Evolutionary conservation across 2,113 vertebrate genomes (phyloP), one percentile per base, ranked within the genome.

Genomic region (Cheirogaleus medius): DNA sequence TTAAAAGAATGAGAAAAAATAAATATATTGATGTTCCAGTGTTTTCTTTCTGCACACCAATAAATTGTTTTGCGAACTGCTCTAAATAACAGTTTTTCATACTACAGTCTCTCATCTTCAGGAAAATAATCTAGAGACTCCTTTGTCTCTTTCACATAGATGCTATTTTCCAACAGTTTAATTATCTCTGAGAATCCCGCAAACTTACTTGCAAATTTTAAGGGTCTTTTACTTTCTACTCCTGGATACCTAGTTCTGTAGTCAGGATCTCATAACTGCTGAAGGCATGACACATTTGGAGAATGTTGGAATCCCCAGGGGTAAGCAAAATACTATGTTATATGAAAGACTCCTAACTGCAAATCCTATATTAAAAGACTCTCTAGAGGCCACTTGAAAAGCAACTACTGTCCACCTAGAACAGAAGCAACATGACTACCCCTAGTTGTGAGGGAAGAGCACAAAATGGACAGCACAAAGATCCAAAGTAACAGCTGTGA

Each of bases 71-170:
- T 66, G 77, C 71, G 37, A 95, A 76, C 29, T 93, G 21, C 42
- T 95, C 71, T 91, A 95, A 97, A 73, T 89, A 80, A 76, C 44
- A 84, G 17, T 87, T 49, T 34, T 95, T 91, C 27, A 68, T 74
- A 84, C 49, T 56, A 90, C 21, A 66, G 10, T 85, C 64, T 78
- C 56, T 66, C 56, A 63, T 84, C 73, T 82, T 93, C 29, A 96
- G 25, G 23, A 15, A n/a, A 92, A 68, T 42, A 87, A 94, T 84
- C n/a, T 76, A 71, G 60, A 71, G 60, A 76, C 20, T 66, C 10
- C 21, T 66, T 94, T 76, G 37, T 95, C 60, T 34, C 87, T 88
- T 97, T 63, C 64, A 68, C 49, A 93, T 37, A 77, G 71, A n/a
- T 83, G 29, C 17, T 73, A 42, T 77, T 93, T 91, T 88, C 37